Percentiles rank a stretch among this genome's conserved stretches.
Conservation (phyloP, 2,113 vertebrate species). For the Pedionomus torquatus region DNA sequence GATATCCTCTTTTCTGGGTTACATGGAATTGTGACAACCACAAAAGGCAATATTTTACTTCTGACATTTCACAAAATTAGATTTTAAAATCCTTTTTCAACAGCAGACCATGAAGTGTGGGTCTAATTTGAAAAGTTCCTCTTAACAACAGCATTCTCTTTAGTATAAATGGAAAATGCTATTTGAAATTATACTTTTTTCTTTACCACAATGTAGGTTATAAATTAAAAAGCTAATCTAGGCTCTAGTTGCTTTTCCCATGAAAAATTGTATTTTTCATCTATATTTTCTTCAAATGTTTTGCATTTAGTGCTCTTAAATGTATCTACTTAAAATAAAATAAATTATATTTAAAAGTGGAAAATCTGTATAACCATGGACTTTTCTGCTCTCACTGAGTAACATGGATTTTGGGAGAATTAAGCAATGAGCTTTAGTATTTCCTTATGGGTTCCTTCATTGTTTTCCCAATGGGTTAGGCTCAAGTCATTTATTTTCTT, state of each 20-base stretch:
- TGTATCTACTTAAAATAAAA: not conserved
- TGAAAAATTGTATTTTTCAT: not conserved
- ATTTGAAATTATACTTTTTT: not conserved
- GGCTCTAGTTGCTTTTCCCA: not conserved
- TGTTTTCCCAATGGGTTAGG: not conserved
- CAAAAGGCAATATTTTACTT: conserved; percentile 14
- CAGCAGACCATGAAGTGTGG: not conserved
- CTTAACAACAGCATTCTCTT: not conserved
- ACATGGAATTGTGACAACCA: not conserved
- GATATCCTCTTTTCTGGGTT: not conserved
- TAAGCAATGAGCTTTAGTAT: not conserved
- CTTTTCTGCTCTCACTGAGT: not conserved
- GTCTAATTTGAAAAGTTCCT: not conserved
- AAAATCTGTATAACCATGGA: not conserved
- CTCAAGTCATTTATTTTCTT: not conserved
- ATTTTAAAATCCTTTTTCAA: conserved; percentile 16
- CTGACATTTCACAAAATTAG: conserved; percentile 30
- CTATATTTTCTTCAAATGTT: not conserved
- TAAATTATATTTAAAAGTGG: not conserved
- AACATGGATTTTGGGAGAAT: not conserved
- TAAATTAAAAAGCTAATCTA: not conserved
- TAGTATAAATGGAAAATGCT: not conserved
- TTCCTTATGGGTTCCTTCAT: not conserved
- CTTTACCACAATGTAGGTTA: not conserved
- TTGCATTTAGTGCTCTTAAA: not conserved